Evolutionary conservation across 1,140 invertebrate species (phyloP).

Genomic region (Littorina saxatilis): DNA sequence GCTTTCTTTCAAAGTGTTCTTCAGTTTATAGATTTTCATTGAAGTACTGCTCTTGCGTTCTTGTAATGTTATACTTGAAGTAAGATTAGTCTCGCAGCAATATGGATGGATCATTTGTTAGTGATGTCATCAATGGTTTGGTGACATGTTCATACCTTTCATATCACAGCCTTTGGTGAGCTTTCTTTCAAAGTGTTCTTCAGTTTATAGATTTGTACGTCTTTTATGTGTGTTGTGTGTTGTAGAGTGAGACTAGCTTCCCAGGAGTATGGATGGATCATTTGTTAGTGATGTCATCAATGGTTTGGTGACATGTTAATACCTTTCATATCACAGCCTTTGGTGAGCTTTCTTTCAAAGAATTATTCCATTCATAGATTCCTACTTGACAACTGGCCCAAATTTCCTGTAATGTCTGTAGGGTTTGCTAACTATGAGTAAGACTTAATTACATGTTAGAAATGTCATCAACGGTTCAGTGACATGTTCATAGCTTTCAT

Average conservation of each 20-base stretch:
- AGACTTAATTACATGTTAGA: conserved; percentile 2
- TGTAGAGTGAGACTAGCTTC: too few relatives aligned
- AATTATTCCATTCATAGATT: conserved; percentile 37
- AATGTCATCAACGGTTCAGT: conserved; percentile 68
- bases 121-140: conserved; percentile 64
- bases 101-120: too few relatives aligned
- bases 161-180: conserved; percentile 60
- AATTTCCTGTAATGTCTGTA: too few relatives aligned
- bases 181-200: background rate
- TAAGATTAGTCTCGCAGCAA: too few relatives aligned
- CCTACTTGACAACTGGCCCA: too few relatives aligned
- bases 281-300: conserved; percentile 55
- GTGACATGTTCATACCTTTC: conserved; percentile 63
- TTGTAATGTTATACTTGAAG: too few relatives aligned
- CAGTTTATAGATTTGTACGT: too few relatives aligned
- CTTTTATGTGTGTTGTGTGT: too few relatives aligned
- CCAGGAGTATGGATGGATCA: background rate
- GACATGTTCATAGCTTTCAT: conserved; percentile 63
- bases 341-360: conserved; percentile 62
- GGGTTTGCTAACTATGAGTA: background rate
- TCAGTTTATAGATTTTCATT: too few relatives aligned
- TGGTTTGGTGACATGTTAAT: conserved; percentile 68
- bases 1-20: conserved; percentile 42
- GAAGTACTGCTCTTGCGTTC: too few relatives aligned
- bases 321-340: conserved; percentile 72